These are phyloP conservation scores for Lepidothrix coronata DNA, from an alignment of 2,113 vertebrate genomes.

Conservation along the genomic window DNA sequence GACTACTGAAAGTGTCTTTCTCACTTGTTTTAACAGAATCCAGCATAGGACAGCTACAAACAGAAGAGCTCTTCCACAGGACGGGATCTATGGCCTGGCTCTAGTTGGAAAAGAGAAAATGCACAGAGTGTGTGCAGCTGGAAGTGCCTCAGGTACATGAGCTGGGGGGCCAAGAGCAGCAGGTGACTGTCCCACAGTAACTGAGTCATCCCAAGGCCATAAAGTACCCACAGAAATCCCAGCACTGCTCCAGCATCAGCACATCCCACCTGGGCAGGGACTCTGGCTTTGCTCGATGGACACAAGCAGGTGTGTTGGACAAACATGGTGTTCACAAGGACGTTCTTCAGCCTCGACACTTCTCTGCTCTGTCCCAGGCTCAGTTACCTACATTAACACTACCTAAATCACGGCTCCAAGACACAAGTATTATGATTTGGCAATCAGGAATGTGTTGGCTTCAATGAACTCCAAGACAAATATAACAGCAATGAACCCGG, in stretches of 20 bases:
- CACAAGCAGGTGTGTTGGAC: not conserved
- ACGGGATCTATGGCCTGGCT: not conserved
- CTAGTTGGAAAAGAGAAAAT: not conserved
- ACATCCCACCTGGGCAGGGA: not conserved
- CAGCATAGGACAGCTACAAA: not conserved
- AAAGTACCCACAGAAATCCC: not conserved
- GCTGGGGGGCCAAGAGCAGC: not conserved
- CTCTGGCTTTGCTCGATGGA: not conserved
- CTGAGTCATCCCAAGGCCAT: not conserved
- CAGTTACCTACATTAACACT: not conserved
- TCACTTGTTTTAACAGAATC: not conserved
- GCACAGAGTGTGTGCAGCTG: fast-evolving
- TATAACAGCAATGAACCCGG: not conserved
- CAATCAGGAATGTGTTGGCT: not conserved
- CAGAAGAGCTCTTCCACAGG: not conserved
- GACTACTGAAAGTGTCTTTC: not conserved
- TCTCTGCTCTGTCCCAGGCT: not conserved
- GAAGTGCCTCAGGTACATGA: not conserved
- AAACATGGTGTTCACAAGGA: not conserved
- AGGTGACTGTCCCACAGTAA: not conserved
- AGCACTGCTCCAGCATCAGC: not conserved
- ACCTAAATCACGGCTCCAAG: not conserved
- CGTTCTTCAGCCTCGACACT: not conserved
- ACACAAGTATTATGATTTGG: constrained; percentile 1
- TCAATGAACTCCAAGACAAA: constrained; percentile 30